phyloP scores from a whole-genome alignment of 2,888 invertebrate genomes.

The Bembecia ichneumoniformis region DNA sequence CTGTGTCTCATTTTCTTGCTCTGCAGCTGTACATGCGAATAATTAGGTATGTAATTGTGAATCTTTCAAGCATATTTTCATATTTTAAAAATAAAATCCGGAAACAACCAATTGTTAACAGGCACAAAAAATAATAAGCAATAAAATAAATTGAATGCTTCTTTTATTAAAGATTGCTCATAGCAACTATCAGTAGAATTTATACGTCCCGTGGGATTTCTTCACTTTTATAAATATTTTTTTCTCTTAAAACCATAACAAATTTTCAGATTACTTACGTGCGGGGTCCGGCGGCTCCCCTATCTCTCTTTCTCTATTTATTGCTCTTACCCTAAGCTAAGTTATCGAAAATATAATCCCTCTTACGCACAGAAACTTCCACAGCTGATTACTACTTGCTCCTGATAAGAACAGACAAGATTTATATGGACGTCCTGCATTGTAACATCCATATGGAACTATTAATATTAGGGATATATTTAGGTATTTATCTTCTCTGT shows the following conservation, averaged over 20 bases:
- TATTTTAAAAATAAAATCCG: too few species aligned
- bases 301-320: slow-evolving; percentile 57
- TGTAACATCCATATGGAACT: too few species aligned
- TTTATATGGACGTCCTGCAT: not conserved
- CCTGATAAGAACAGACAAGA: slow-evolving; percentile 35
- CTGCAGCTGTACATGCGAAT: too few species aligned
- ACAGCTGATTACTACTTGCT: slow-evolving; percentile 63
- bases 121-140: not conserved
- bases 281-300: slow-evolving; percentile 31
- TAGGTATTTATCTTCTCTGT: too few species aligned
- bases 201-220: slow-evolving; percentile 46
- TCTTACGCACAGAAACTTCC: slow-evolving; percentile 62
- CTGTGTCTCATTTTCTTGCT: too few species aligned
- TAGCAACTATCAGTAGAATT: slow-evolving; percentile 12
- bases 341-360: slow-evolving; percentile 71
- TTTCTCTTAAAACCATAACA: slow-evolving; percentile 65
- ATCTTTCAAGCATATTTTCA: too few species aligned
- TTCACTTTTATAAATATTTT: slow-evolving; percentile 25
- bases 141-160: not conserved
- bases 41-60: too few species aligned
- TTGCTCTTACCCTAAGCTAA: slow-evolving; percentile 60
- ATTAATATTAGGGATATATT: too few species aligned
- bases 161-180: not conserved
- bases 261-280: slow-evolving; percentile 63
- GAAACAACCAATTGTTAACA: too few species aligned